phyloP scores from a whole-genome alignment of 2,113 vertebrate species.

The Clarias batrachus region DNA sequence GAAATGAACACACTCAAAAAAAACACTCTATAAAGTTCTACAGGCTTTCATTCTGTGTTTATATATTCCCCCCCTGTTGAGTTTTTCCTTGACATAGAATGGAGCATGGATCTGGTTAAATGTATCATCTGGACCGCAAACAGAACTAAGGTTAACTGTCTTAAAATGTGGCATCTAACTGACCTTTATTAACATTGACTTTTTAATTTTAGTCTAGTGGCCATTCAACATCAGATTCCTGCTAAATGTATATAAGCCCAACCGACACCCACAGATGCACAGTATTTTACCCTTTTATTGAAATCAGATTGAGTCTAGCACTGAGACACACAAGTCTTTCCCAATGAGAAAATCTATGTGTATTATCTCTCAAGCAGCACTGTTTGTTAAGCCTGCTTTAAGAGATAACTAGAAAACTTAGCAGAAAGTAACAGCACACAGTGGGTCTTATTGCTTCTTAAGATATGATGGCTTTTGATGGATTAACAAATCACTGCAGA shows the following conservation, averaged over 20 bases:
- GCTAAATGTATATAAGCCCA: no score
- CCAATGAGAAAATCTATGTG: neutral
- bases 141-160: neutral
- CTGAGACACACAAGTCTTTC: neutral
- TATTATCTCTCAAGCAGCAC: neutral
- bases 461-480: neutral
- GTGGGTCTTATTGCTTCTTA: neutral
- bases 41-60: neutral
- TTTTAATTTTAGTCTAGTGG: neutral
- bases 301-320: neutral
- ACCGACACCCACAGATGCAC: neutral
- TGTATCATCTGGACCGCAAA: neutral
- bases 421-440: neutral
- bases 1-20: neutral
- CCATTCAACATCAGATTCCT: neutral
- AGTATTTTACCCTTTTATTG: neutral
- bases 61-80: no score
- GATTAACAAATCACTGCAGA: neutral
- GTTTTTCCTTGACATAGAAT: conserved; percentile 4
- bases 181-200: neutral
- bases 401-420: neutral
- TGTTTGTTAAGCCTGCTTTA: neutral
- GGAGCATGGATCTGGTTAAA: neutral
- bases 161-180: neutral
- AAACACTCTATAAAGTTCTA: neutral